Conservation (phyloP, 2,797 vertebrate species). For the Spheniscus humboldti region DNA sequence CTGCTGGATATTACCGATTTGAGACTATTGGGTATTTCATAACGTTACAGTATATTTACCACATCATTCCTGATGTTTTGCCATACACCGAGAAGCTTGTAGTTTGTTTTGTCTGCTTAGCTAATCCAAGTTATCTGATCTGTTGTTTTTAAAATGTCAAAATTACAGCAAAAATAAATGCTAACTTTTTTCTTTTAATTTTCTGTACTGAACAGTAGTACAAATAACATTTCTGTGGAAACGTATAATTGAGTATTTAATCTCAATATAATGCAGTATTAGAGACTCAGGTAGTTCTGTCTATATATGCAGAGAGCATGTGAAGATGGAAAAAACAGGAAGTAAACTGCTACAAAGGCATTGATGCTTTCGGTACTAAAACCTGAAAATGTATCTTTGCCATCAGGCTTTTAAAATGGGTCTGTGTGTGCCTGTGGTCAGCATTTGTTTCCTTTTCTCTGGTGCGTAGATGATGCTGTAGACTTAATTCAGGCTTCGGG, state of each 20-base stretch:
- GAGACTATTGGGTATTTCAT: neutral
- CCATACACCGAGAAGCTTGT: neutral
- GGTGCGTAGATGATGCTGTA: fast-evolving
- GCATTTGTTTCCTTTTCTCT: neutral
- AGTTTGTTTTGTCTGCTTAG: neutral
- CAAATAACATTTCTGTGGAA: fast-evolving
- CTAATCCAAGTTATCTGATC: neutral
- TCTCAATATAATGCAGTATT: fast-evolving
- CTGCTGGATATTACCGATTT: slow-evolving; percentile 54
- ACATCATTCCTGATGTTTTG: neutral
- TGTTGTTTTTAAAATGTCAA: neutral
- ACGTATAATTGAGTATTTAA: fast-evolving
- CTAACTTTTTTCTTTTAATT: neutral
- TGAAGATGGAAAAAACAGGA: fast-evolving
- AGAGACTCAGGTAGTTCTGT: neutral
- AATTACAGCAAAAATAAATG: neutral
- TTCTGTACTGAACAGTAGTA: fast-evolving
- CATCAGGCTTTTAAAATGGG: neutral
- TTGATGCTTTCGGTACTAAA: neutral
- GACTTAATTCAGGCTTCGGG: fast-evolving
- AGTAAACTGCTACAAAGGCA: neutral
- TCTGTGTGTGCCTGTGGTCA: neutral
- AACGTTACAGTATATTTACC: neutral
- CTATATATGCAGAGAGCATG: fast-evolving
- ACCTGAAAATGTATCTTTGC: neutral